A percentile compares a stretch with the other conserved stretches of the same genome.
These are phyloP conservation scores for Lynx canadensis DNA, from an alignment of 2,113 vertebrate species.

Conservation along the genomic window DNA sequence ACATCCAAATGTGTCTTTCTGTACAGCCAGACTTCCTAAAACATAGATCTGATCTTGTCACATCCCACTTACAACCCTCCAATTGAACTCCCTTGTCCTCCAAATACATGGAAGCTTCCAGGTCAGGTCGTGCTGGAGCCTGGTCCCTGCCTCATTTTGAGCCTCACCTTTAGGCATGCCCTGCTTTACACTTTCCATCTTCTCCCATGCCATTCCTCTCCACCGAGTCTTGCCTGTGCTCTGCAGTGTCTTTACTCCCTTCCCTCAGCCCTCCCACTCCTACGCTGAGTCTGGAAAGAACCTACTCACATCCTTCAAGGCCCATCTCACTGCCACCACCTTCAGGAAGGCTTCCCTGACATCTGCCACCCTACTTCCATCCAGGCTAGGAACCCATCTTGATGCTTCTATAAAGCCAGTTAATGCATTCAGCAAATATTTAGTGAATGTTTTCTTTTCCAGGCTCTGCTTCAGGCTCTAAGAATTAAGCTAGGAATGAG, in stretches of 20 bases:
- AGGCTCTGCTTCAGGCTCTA: background rate
- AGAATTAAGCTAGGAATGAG: background rate
- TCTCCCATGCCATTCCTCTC: fast-evolving
- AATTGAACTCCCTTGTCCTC: background rate
- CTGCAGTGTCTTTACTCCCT: background rate
- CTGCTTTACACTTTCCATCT: background rate
- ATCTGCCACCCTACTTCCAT: background rate
- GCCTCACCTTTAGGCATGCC: background rate
- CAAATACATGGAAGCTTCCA: background rate
- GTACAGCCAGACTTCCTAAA: background rate
- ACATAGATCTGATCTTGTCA: too few relatives aligned
- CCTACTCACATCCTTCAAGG: background rate
- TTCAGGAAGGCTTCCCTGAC: background rate
- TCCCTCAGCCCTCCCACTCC: background rate
- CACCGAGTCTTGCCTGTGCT: background rate
- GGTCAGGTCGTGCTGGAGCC: too few relatives aligned
- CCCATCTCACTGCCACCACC: background rate
- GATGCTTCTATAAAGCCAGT: background rate
- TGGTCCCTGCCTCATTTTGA: background rate
- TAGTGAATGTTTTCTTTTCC: background rate
- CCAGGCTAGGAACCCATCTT: background rate
- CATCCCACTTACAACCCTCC: background rate
- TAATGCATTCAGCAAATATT: background rate
- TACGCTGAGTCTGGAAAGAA: background rate
- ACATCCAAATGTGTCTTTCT: background rate